These are phyloP conservation scores for Drosophila neutralis DNA, from an alignment of 2,888 invertebrate species.

Conservation along the genomic window DNA sequence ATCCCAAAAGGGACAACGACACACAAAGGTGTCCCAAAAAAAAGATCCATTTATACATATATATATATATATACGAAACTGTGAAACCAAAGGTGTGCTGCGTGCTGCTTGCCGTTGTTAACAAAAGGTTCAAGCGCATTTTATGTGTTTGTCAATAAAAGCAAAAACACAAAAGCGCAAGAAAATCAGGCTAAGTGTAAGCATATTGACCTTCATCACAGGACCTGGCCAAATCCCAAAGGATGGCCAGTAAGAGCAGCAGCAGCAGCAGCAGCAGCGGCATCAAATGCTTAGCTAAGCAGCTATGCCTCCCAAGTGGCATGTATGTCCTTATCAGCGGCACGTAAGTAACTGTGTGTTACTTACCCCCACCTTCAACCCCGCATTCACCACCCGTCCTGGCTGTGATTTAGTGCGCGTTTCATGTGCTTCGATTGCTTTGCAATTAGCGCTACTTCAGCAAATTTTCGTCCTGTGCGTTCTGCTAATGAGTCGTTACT, in stretches of 20 bases:
- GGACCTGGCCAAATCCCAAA: conserved; percentile 43
- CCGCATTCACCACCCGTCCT: neutral
- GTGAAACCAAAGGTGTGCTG: conserved; percentile 61
- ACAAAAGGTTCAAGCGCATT: conserved; percentile 75
- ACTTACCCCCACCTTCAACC: neutral
- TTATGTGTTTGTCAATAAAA: conserved; percentile 76
- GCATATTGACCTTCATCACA: conserved; percentile 76
- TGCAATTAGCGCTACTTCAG: conserved; percentile 78
- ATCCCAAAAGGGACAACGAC: conserved; percentile 45
- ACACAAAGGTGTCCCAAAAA: conserved; percentile 27
- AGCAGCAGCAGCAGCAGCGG: conserved; percentile 6
- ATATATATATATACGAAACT: neutral
- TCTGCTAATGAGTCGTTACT: conserved; percentile 51
- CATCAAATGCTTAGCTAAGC: conserved; percentile 54
- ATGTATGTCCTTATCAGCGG: conserved; percentile 33
- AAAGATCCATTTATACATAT: neutral
- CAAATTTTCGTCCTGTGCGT: conserved; percentile 48
- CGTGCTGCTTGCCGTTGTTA: conserved; percentile 45
- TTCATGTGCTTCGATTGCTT: conserved; percentile 73
- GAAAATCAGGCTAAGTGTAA: conserved; percentile 78
- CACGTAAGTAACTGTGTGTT: conserved; percentile 20
- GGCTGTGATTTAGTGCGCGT: conserved; percentile 65
- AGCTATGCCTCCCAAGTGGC: conserved; percentile 28
- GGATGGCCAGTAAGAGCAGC: conserved; percentile 22
- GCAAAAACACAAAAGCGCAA: conserved; percentile 52